Evolutionary conservation across 2,113 vertebrate genomes (phyloP), one percentile per base, ranked within the genome.

Genomic region (Pterocles burchelli): DNA sequence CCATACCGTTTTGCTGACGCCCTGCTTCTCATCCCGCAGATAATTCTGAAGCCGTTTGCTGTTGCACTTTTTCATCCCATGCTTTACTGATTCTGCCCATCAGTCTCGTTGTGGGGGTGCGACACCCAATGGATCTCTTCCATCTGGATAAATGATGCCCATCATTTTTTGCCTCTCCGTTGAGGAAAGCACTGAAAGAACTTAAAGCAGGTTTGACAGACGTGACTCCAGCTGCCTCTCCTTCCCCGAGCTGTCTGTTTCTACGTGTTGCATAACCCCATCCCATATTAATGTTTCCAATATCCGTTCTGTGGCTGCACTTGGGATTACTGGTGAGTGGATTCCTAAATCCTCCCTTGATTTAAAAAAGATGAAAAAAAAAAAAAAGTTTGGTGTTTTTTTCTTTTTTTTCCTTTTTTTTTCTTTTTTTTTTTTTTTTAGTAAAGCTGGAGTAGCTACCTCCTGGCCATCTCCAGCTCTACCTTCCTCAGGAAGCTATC

Each of bases 251-350:
- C 76, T 62, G 51, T 22, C 33, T 33, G 12, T 88, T 94, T 83
- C 48, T 62, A 8, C 18, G 1, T 34, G 51, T 94, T 89, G 88
- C 84, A 66, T 93, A 95, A 95, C 36, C 15, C 79, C 2, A 6
- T 49, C 74, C 74, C 13, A 2, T 85, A 94, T 92, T 90, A 75
- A 92, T 75, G 76, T 81, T 96, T 41, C 62, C 48, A 88, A 63
- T 92, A 70, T 91, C 82, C 24, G 7, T 94, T 95, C 84, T 49
- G 78, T 38, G 86, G 21, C 62, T 34, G 51, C 65, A 26, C 61
- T 73, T 97, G 67, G 75, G 75, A 93, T 95, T 80, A 92, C 73
- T 83, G 55, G 75, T 87, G 92, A 85, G 72, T 36, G 74, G 31
- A 75, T 85, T 94, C 81, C 70, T 81, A 96, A 95, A 92, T 80